Evolutionary conservation across 2,888 invertebrate species (phyloP).

Genomic region (Cerceris rybyensis): DNA sequence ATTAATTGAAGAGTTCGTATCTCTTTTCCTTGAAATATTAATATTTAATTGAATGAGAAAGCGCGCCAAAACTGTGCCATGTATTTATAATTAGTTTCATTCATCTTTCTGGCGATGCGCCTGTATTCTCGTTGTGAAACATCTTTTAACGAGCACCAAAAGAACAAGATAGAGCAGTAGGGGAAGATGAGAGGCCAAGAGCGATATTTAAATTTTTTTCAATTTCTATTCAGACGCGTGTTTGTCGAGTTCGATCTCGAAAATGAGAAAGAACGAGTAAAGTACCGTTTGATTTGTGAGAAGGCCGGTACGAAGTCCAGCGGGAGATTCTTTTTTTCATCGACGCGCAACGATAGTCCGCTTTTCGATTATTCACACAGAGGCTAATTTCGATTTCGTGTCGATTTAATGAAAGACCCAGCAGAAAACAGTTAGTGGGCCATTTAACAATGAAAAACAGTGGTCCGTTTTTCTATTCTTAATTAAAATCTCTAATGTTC

Average conservation of each 20-base stretch:
- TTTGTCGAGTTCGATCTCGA: neutral
- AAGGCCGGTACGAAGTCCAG: slow-evolving; percentile 34
- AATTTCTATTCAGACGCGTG: neutral
- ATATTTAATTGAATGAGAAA: no score
- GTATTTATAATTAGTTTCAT: no score
- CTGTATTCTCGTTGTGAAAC: no score
- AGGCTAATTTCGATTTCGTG: slow-evolving; percentile 11
- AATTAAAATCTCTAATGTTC: no score
- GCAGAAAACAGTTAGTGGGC: neutral
- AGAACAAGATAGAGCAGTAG: no score
- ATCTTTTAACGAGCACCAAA: no score
- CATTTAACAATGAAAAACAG: neutral
- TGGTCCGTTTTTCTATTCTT: neutral
- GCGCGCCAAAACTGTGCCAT: no score
- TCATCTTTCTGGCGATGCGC: no score
- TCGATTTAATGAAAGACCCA: neutral
- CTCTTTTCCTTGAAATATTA: no score
- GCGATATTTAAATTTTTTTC: no score
- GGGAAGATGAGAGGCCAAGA: no score
- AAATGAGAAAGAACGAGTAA: neutral
- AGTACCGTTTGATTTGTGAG: neutral
- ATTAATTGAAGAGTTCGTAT: no score
- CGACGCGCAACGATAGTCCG: neutral
- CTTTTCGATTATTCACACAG: neutral
- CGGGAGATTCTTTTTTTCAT: neutral